Evolutionary conservation across 2,797 vertebrate genomes (phyloP).

Genomic region (Neopelma chrysocephalum): DNA sequence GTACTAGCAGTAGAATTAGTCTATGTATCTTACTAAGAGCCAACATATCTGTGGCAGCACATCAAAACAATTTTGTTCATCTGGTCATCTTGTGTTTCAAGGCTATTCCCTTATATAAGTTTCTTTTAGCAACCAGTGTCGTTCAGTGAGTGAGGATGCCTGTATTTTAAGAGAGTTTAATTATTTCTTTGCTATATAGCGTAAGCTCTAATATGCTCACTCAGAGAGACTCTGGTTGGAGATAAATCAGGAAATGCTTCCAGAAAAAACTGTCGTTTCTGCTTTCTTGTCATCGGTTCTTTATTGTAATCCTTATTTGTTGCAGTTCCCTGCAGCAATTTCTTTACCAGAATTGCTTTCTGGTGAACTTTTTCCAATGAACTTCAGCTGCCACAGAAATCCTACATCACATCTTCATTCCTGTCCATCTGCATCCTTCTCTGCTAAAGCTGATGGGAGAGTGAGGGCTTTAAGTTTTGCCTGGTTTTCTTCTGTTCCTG

Average conservation of each 20-base stretch:
- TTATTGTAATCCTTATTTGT: constrained; percentile 29
- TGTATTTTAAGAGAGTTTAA: constrained; percentile 1
- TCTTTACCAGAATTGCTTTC: neutral
- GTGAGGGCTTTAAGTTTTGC: neutral
- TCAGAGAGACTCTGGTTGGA: neutral
- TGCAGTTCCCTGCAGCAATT: constrained; percentile 16
- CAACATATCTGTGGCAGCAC: neutral
- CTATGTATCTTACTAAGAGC: neutral
- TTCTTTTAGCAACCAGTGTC: neutral
- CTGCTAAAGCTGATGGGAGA: neutral
- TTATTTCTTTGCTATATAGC: neutral
- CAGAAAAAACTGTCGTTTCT: constrained; percentile 30
- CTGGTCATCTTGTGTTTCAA: neutral
- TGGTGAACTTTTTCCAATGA: neutral
- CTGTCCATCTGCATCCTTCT: neutral
- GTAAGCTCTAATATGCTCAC: neutral
- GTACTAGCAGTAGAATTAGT: neutral
- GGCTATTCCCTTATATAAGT: neutral
- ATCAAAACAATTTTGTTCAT: neutral
- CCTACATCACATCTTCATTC: constrained; percentile 3
- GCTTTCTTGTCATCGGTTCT: neutral
- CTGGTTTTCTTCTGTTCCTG: neutral
- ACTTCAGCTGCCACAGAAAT: constrained; percentile 24
- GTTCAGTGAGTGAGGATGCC: neutral
- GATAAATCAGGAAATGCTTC: constrained; percentile 46